phyloP scores from a whole-genome alignment of 37 sponge, comb jelly and placozoan genomes.

The Amphimedon queenslandica region DNA sequence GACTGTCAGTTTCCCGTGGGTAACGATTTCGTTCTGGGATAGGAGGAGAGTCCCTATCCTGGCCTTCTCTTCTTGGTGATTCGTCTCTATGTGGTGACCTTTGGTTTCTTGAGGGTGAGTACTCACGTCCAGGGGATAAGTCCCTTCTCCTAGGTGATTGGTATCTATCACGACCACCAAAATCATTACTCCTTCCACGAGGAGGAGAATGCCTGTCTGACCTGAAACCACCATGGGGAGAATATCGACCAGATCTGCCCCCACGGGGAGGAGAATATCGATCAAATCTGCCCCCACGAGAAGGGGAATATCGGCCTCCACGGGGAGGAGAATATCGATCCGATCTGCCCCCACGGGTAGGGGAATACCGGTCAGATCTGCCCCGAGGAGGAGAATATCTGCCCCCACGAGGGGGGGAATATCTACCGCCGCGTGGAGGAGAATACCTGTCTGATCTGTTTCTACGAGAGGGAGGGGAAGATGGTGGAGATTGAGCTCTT shows the following conservation, averaged over 20 bases:
- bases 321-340: background rate
- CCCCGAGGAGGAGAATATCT: background rate
- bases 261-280: background rate
- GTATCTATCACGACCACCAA: background rate
- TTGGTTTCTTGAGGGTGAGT: background rate
- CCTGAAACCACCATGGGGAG: too few species aligned
- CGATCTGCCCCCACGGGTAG: background rate
- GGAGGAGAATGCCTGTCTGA: background rate
- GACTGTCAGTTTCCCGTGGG: too few species aligned
- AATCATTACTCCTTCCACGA: background rate
- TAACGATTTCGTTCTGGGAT: background rate
- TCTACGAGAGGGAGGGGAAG: background rate
- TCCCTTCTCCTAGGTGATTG: background rate
- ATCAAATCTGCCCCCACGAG: background rate
- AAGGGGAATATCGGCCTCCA: background rate
- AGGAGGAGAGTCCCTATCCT: background rate
- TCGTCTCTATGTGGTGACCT: slow-evolving; percentile 13
- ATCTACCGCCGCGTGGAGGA: too few species aligned
- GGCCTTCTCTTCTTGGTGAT: slow-evolving; percentile 1
- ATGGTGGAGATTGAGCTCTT: slow-evolving; percentile 11
- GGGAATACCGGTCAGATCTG: background rate
- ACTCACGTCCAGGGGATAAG: background rate
- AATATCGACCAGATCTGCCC: background rate
- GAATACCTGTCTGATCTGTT: background rate
- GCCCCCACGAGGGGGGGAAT: background rate